Percentiles rank a stretch among this genome's conserved stretches.
phyloP scores from a whole-genome alignment of 2,113 vertebrate genomes.

The Pan paniscus region DNA sequence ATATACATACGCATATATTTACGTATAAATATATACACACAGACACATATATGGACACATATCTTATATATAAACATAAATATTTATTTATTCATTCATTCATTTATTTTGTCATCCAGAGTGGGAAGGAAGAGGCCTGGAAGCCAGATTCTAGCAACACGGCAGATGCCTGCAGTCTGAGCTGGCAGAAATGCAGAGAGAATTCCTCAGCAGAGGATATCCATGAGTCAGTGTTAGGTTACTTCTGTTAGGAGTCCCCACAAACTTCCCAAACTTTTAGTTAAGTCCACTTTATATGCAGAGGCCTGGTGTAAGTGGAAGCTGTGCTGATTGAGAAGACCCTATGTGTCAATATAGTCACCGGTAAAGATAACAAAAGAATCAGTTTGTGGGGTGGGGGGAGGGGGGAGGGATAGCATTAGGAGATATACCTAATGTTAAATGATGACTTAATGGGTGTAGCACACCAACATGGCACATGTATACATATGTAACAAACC shows the following conservation, averaged over 20 bases:
- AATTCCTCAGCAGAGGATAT: not conserved
- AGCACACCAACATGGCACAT: too few species aligned
- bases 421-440: too few species aligned
- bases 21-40: not conserved
- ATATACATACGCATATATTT: not conserved
- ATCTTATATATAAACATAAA: not conserved
- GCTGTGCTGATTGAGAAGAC: not conserved
- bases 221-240: not conserved
- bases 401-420: too few species aligned
- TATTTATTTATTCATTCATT: not conserved
- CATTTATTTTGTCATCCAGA: not conserved
- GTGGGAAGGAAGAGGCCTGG: not conserved
- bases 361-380: not conserved
- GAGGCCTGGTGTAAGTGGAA: not conserved
- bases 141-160: not conserved
- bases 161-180: not conserved
- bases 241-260: not conserved
- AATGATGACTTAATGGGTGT: too few species aligned
- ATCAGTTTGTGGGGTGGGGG: too few species aligned
- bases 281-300: not conserved
- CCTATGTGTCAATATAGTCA: not conserved
- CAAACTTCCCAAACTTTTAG: not conserved
- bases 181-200: not conserved
- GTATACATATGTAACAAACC: too few species aligned
- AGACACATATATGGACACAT: not conserved